A percentile compares a stretch with the other conserved stretches of the same genome.
These are phyloP conservation scores for Zalophus californianus DNA, from an alignment of 2,797 vertebrate species.

Conservation along the genomic window DNA sequence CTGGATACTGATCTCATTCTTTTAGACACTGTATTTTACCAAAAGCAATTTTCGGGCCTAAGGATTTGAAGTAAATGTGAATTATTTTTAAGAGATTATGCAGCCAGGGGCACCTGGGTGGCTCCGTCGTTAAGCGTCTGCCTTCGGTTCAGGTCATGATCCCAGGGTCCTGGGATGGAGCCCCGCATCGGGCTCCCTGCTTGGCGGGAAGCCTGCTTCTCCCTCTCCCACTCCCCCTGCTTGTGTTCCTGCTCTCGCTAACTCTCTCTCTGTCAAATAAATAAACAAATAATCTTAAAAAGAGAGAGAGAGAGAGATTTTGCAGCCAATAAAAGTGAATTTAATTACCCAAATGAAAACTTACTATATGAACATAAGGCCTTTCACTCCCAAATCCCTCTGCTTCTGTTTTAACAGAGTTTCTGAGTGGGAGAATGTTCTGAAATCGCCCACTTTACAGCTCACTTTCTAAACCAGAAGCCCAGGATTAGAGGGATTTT, in stretches of 20 bases:
- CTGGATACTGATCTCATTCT: neutral
- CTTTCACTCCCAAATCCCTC: constrained; percentile 54
- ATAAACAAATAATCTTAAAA: too few relatives aligned
- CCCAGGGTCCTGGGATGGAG: too few relatives aligned
- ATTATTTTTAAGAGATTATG: neutral
- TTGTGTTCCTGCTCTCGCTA: too few relatives aligned
- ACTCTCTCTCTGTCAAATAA: too few relatives aligned
- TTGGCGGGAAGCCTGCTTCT: too few relatives aligned
- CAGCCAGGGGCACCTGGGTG: neutral
- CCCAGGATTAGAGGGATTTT: constrained; percentile 6
- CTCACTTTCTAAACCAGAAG: constrained; percentile 67
- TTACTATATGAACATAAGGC: constrained; percentile 49
- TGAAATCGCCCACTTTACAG: constrained; percentile 44
- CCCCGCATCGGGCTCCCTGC: too few relatives aligned
- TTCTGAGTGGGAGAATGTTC: constrained; percentile 63
- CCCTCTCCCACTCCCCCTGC: too few relatives aligned
- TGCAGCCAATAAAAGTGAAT: constrained; percentile 13
- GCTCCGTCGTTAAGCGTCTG: too few relatives aligned
- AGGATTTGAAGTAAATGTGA: neutral
- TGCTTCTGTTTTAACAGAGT: constrained; percentile 66
- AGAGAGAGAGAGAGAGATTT: neutral
- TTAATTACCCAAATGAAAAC: constrained; percentile 41
- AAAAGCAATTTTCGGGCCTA: neutral
- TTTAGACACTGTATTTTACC: neutral
- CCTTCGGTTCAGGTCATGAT: too few relatives aligned